phyloP scores from a whole-genome alignment of 2,113 vertebrate genomes.

The Trochalopteron elliotii region DNA sequence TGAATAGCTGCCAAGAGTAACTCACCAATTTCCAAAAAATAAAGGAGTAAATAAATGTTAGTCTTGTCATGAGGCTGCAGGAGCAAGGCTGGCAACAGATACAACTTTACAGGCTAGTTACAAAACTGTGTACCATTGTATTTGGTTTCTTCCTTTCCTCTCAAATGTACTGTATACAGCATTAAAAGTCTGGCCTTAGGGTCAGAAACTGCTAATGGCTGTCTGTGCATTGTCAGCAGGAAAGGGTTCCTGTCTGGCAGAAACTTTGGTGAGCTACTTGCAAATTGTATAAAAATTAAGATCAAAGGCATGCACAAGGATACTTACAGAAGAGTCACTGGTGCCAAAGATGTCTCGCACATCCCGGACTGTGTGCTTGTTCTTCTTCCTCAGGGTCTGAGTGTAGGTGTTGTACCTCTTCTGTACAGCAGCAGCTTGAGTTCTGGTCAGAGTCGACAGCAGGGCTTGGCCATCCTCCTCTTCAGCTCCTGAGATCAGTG shows the following conservation, averaged over 20 bases:
- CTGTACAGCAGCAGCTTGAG: slow-evolving; percentile 89
- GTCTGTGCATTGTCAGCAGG: background rate
- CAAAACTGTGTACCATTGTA: background rate
- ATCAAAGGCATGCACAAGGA: background rate
- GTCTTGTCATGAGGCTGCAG: background rate
- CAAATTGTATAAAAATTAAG: background rate
- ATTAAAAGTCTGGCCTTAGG: background rate
- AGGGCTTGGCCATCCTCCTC: slow-evolving; percentile 84
- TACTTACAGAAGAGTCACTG: slow-evolving; percentile 76
- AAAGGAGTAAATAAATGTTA: slow-evolving; percentile 7
- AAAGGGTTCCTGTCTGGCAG: background rate
- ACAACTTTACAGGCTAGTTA: background rate
- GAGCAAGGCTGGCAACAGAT: background rate
- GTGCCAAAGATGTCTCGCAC: slow-evolving; percentile 89
- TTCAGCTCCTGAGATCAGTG: slow-evolving; percentile 78
- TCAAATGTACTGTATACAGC: background rate
- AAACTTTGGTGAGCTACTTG: background rate
- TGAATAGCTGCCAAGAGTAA: slow-evolving; percentile 1
- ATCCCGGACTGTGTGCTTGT: slow-evolving; percentile 84
- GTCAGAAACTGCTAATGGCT: background rate
- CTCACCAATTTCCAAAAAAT: slow-evolving; percentile 19
- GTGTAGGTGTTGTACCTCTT: slow-evolving; percentile 91
- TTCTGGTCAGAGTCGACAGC: slow-evolving; percentile 89
- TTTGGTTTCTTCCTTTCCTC: background rate
- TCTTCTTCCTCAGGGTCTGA: slow-evolving; percentile 87